Conservation (phyloP, 2,888 invertebrate genomes). For the Lasioglossum villosulum region DNA sequence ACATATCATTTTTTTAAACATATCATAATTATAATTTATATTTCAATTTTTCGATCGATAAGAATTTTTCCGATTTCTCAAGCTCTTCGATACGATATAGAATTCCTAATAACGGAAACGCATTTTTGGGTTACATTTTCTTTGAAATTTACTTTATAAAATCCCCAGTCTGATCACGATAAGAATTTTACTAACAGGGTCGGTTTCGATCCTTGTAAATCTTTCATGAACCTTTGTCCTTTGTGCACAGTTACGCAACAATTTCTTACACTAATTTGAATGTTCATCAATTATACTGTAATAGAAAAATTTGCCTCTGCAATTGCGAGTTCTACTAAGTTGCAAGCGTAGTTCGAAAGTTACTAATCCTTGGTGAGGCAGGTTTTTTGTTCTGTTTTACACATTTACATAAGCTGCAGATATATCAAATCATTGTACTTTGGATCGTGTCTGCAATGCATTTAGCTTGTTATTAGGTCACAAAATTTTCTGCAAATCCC, state of each 20-base stretch:
- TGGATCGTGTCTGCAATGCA: not conserved
- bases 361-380: constrained; percentile 1
- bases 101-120: too few species aligned
- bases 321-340: not conserved
- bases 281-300: not conserved
- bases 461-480: not conserved
- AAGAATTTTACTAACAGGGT: not conserved
- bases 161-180: not conserved
- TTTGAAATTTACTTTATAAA: not conserved
- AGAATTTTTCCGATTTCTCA: too few species aligned
- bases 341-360: not conserved
- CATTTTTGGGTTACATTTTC: too few species aligned
- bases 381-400: not conserved
- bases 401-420: not conserved
- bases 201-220: not conserved
- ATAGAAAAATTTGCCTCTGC: not conserved
- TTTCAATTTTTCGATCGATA: too few species aligned
- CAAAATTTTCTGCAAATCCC: not conserved
- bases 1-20: too few species aligned
- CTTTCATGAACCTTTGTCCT: not conserved
- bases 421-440: not conserved
- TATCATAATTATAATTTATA: too few species aligned
- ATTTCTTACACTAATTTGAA: not conserved
- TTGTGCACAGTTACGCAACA: not conserved
- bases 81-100: too few species aligned